phyloP scores from a whole-genome alignment of 2,113 vertebrate genomes.

The Gambusia affinis region DNA sequence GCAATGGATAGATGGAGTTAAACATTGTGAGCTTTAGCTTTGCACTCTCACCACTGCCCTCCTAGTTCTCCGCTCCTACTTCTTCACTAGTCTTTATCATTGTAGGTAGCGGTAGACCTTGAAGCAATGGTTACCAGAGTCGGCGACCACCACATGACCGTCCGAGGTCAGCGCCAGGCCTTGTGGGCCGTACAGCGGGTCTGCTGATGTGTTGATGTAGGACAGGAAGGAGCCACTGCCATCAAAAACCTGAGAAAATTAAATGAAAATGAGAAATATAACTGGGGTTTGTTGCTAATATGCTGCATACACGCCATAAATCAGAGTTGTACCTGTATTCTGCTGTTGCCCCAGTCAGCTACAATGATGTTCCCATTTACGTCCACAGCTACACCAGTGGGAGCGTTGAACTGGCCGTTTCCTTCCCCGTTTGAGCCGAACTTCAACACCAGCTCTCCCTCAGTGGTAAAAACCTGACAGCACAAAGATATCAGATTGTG shows the following conservation, averaged over 20 bases:
- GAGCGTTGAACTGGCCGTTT: conserved; percentile 97
- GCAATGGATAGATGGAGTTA: neutral
- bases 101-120: conserved; percentile 98
- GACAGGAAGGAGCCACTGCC: conserved; percentile 95
- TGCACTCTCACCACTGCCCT: neutral
- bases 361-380: conserved; percentile 96
- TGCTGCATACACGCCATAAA: neutral
- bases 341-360: conserved; percentile 97
- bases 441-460: conserved; percentile 94
- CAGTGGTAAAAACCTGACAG: conserved; percentile 91
- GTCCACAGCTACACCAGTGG: conserved; percentile 95
- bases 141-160: conserved; percentile 95
- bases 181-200: conserved; percentile 95
- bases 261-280: neutral
- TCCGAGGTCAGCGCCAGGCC: conserved; percentile 94
- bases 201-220: conserved; percentile 97
- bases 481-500: neutral
- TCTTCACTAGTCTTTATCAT: conserved; percentile 70
- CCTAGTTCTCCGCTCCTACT: neutral
- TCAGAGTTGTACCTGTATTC: conserved; percentile 87
- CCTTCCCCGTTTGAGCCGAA: conserved; percentile 98
- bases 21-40: conserved; percentile 3
- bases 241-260: conserved; percentile 88
- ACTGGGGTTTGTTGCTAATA: neutral
- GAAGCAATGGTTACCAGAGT: conserved; percentile 98